Percentiles rank a stretch among this genome's conserved stretches.
These are phyloP conservation scores for Lycaena phlaeas DNA, from an alignment of 2,888 invertebrate genomes.

Conservation along the genomic window DNA sequence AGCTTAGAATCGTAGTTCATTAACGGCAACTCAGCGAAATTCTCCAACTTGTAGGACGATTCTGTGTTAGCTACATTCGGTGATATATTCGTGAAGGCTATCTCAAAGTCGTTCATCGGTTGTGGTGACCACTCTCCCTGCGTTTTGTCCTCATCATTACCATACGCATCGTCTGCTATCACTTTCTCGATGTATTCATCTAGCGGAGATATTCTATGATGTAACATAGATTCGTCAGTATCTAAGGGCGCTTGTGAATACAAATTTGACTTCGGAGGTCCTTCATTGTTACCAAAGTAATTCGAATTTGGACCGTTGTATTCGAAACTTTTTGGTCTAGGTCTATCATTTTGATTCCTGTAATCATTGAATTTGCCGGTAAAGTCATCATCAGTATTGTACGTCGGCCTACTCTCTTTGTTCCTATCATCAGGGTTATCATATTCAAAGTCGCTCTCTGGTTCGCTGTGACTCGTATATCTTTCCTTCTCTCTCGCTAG, in stretches of 20 bases:
- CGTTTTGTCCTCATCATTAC: slow-evolving; percentile 22
- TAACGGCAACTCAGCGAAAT: slow-evolving; percentile 48
- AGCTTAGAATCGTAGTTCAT: slow-evolving; percentile 54
- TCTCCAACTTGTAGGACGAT: slow-evolving; percentile 40
- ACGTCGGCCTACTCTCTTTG: slow-evolving; percentile 1
- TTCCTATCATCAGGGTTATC: background rate
- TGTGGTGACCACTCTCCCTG: slow-evolving; percentile 40
- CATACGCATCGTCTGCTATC: slow-evolving; percentile 16
- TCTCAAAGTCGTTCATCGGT: slow-evolving; percentile 43
- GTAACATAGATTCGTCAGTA: slow-evolving; percentile 24
- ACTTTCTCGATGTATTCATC: slow-evolving; percentile 25
- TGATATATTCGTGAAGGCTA: slow-evolving; percentile 44
- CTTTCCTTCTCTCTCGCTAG: slow-evolving; percentile 29
- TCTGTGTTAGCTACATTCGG: slow-evolving; percentile 35
- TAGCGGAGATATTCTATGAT: slow-evolving; percentile 24
- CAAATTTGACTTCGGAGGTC: slow-evolving; percentile 8
- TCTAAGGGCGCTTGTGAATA: slow-evolving; percentile 19
- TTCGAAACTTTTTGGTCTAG: background rate
- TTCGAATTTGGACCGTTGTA: slow-evolving; percentile 10
- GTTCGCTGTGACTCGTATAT: slow-evolving; percentile 5
- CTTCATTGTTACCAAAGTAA: background rate
- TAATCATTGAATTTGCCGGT: slow-evolving; percentile 7
- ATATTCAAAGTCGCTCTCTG: background rate
- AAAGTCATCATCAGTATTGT: slow-evolving; percentile 9
- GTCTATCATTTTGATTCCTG: slow-evolving; percentile 9